These are phyloP conservation scores for Drosophila persimilis DNA, from an alignment of 1,140 invertebrate genomes.

Conservation along the genomic window DNA sequence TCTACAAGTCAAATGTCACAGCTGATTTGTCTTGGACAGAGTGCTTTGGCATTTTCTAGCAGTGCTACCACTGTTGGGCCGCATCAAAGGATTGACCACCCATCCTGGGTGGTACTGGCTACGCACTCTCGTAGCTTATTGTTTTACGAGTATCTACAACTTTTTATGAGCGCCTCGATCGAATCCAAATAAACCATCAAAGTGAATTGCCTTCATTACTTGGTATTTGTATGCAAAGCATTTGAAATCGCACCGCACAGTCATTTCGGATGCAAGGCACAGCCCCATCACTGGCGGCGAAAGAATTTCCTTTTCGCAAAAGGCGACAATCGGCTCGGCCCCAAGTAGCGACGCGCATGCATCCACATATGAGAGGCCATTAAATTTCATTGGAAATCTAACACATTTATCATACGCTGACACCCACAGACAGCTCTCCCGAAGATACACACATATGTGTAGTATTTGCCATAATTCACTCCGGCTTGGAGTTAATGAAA, in stretches of 20 bases:
- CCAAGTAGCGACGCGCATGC: slow-evolving; percentile 34
- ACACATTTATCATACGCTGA: slow-evolving; percentile 68
- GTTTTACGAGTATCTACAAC: slow-evolving; percentile 6
- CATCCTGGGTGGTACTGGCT: slow-evolving; percentile 28
- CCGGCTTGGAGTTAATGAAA: slow-evolving; percentile 32
- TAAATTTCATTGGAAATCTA: slow-evolving; percentile 79
- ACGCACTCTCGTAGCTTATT: slow-evolving; percentile 6
- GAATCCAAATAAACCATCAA: slow-evolving; percentile 40
- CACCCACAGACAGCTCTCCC: slow-evolving; percentile 12
- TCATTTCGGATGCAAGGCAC: slow-evolving; percentile 48
- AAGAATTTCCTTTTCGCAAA: slow-evolving; percentile 50
- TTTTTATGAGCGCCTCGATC: slow-evolving; percentile 26
- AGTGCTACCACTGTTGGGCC: not conserved
- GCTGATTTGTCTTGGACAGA: slow-evolving; percentile 36
- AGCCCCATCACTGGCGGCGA: not conserved
- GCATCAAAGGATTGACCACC: not conserved
- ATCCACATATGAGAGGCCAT: slow-evolving; percentile 38
- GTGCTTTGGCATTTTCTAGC: slow-evolving; percentile 15
- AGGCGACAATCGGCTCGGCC: slow-evolving; percentile 47
- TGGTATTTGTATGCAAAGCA: slow-evolving; percentile 67
- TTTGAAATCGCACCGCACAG: slow-evolving; percentile 53
- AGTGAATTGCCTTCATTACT: slow-evolving; percentile 4
- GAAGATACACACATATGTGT: too few relatives aligned
- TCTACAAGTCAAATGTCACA: slow-evolving; percentile 56
- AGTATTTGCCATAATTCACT: slow-evolving; percentile 53